Conservation (phyloP, 2,888 invertebrate genomes). For the Ceraclea dissimilis region DNA sequence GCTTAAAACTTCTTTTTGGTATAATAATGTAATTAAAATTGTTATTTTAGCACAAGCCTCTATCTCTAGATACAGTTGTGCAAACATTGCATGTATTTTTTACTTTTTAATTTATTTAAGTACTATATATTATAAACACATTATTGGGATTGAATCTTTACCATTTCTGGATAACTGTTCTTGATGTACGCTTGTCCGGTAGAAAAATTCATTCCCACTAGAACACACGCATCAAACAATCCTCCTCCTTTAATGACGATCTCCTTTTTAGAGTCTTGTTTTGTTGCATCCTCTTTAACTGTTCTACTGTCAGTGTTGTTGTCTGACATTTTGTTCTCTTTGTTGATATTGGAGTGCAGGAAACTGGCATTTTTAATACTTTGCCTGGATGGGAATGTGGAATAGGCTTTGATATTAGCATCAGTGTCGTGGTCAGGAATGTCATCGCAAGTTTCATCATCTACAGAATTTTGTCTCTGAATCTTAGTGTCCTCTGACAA, state of each 20-base stretch:
- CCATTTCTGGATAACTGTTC: constrained; percentile 60
- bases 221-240: constrained; percentile 59
- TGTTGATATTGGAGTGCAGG: constrained; percentile 1
- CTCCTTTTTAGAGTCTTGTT: neutral
- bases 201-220: constrained; percentile 61
- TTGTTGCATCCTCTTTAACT: too few species aligned
- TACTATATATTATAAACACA: too few species aligned
- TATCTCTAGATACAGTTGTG: too few species aligned
- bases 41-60: neutral
- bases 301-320: neutral
- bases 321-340: neutral
- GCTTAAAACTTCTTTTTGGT: too few species aligned
- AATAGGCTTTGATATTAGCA: constrained; percentile 3
- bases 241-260: constrained; percentile 28
- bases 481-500: constrained; percentile 34
- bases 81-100: too few species aligned
- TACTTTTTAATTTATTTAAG: too few species aligned
- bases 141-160: constrained; percentile 33
- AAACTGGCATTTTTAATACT: constrained; percentile 2
- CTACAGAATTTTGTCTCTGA: constrained; percentile 43
- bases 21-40: neutral
- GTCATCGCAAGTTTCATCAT: constrained; percentile 19
- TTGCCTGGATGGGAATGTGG: constrained; percentile 3
- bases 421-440: constrained; percentile 1
- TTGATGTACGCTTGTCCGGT: constrained; percentile 62